These are phyloP conservation scores for Styela plicata DNA, from an alignment of 23 tunicate genomes.

Conservation along the genomic window DNA sequence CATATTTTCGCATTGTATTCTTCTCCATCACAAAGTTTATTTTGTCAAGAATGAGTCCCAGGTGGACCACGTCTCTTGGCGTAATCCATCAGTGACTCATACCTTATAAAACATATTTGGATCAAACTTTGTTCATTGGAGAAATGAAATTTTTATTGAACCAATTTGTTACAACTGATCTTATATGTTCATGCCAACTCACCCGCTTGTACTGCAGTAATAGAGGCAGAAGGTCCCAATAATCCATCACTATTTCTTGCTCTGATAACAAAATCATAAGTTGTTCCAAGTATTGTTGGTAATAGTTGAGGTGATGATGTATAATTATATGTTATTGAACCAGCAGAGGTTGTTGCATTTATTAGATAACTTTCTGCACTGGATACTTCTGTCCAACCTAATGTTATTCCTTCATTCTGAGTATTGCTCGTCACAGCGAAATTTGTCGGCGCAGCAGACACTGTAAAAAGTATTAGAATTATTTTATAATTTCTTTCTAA, in stretches of 20 bases:
- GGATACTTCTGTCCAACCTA: background rate
- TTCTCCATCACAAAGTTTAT: too few species aligned
- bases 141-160: too few species aligned
- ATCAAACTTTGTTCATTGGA: too few species aligned
- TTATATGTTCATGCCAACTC: too few species aligned
- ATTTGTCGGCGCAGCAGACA: conserved; percentile 11
- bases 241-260: background rate
- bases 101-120: too few species aligned
- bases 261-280: background rate
- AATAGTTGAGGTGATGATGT: conserved; percentile 1
- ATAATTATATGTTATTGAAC: background rate
- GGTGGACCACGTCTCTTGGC: too few species aligned
- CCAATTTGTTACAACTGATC: too few species aligned
- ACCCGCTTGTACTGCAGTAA: conserved; percentile 8
- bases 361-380: background rate
- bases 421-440: conserved; percentile 9
- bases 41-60: too few species aligned
- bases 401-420: conserved; percentile 5
- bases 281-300: conserved; percentile 14
- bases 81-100: too few species aligned
- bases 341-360: background rate
- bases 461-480: conserved; percentile 16
- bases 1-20: too few species aligned
- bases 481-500: too few species aligned
- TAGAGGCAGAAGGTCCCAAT: background rate